phyloP scores from a whole-genome alignment of 2,113 vertebrate genomes.

The Tetrax tetrax region DNA sequence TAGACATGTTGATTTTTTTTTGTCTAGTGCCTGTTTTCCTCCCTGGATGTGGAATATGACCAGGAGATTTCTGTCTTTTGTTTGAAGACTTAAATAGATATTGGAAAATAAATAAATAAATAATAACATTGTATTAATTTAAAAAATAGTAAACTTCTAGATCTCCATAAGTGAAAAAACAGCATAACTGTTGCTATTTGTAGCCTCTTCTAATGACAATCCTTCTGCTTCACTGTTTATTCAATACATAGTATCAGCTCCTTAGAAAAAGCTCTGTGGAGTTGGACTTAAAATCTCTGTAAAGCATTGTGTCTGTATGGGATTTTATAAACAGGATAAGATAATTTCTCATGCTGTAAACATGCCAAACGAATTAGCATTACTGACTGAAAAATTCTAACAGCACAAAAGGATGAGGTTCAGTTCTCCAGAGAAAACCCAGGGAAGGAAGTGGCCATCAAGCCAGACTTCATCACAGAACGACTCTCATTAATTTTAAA shows the following conservation, averaged over 20 bases:
- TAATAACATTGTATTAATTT: not conserved
- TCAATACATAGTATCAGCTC: not conserved
- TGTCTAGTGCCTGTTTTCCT: not conserved
- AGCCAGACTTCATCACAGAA: constrained; percentile 47
- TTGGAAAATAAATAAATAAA: not conserved
- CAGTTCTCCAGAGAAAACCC: constrained; percentile 6
- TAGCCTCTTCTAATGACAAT: not conserved
- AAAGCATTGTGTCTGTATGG: not conserved
- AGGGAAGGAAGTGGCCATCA: constrained; percentile 21
- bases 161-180: not conserved
- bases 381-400: constrained; percentile 26
- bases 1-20: not conserved
- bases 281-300: not conserved
- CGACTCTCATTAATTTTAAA: constrained; percentile 55
- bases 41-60: not conserved
- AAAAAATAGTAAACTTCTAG: not conserved
- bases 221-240: not conserved
- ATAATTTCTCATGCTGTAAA: constrained; percentile 8
- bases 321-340: constrained; percentile 21
- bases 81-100: not conserved
- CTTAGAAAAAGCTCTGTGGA: not conserved
- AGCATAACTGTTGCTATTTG: not conserved
- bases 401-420: not conserved
- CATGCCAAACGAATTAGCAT: not conserved
- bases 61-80: not conserved